Conservation (phyloP, 2,797 vertebrate species). For the Diglossa cyanea region DNA sequence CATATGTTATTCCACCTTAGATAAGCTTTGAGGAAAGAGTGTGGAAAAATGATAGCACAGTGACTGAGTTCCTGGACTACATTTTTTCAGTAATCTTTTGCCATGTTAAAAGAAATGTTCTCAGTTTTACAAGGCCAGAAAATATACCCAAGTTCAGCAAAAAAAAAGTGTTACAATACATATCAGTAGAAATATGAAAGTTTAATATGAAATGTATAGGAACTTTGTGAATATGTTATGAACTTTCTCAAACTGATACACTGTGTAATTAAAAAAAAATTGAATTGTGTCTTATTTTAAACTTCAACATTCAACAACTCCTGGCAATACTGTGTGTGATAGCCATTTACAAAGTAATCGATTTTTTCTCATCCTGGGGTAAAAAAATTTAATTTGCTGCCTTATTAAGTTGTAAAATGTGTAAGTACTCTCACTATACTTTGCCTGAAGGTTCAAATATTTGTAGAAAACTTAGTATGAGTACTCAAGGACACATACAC, state of each 20-base stretch:
- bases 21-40: not conserved
- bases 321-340: not conserved
- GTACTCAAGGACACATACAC: rapidly evolving
- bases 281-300: not conserved
- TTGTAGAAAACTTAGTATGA: not conserved
- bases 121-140: not conserved
- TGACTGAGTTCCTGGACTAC: not conserved
- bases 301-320: not conserved
- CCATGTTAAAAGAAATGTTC: not conserved
- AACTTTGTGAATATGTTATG: not conserved
- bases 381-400: not conserved
- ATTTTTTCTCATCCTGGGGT: not conserved
- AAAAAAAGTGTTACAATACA: not conserved
- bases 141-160: not conserved
- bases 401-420: not conserved
- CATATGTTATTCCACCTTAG: not conserved
- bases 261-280: not conserved
- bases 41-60: not conserved
- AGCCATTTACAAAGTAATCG: not conserved
- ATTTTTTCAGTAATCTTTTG: not conserved
- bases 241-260: not conserved
- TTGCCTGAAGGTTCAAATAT: not conserved
- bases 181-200: not conserved
- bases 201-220: not conserved
- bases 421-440: not conserved